Conservation (phyloP, 2,797 vertebrate genomes). For the Melanotaenia trifasciata region DNA sequence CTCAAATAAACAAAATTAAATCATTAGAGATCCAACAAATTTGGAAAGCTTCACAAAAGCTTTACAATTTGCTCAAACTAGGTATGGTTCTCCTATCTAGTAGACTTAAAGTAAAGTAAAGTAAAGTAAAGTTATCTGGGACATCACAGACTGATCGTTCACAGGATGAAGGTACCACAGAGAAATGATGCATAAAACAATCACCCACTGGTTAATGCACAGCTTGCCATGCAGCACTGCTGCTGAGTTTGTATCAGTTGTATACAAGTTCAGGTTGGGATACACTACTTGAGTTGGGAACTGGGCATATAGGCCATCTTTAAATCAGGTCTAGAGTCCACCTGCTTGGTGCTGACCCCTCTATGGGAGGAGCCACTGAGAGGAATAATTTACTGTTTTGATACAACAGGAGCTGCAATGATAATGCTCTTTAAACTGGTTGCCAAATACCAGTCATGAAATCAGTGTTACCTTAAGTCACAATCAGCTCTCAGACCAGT, state of each 20-base stretch:
- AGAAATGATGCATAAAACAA: neutral
- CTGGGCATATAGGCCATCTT: neutral
- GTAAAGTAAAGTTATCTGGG: neutral
- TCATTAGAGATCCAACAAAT: neutral
- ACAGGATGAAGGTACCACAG: neutral
- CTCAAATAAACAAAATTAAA: neutral
- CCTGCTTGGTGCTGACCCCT: neutral
- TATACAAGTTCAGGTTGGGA: neutral
- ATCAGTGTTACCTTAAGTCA: neutral
- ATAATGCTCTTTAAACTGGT: neutral
- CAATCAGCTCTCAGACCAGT: neutral
- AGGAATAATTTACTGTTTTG: neutral
- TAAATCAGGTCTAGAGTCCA: neutral
- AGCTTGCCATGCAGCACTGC: neutral
- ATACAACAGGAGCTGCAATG: neutral
- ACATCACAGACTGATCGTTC: neutral
- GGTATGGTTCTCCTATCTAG: too few species aligned
- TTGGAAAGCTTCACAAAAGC: too few species aligned
- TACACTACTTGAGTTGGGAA: neutral
- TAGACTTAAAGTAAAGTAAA: too few species aligned
- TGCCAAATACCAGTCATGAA: neutral
- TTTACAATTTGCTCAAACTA: too few species aligned
- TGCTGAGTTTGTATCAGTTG: neutral
- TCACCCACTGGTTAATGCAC: neutral
- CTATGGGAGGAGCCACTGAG: neutral